Evolutionary conservation across 1,140 invertebrate genomes (phyloP), one percentile per base, ranked within the genome.

Genomic region (Drosophila seguyi): DNA sequence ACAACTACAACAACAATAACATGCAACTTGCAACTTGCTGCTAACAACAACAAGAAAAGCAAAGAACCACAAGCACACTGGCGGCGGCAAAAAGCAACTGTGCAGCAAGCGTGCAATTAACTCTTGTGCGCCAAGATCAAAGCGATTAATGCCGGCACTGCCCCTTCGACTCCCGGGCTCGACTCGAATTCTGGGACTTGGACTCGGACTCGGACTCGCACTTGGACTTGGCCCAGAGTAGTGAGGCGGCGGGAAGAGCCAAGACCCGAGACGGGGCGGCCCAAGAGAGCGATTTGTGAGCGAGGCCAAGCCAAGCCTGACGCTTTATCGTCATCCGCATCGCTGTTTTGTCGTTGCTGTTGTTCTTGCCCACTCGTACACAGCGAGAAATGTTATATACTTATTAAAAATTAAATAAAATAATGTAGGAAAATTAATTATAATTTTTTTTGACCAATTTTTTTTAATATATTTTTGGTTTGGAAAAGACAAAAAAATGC

Each of bases 21-120:
- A 20, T 53, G 58, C 48, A 39, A 55, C 52, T 55, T 55, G 52
- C 55, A 57, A 39, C 53, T 25, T 53, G 18, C 53, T 11, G n/a
- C n/a, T 25, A 6, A 3, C 18, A 71, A 1, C 27, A 59, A n/a
- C 48, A 68, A 68, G 47, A 67, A 71, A 55, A 78, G 38, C 57
- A 77, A 61, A 27, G 66, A 55, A 58, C 55, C 34, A 44, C 63
- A 63, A 36, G 20, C n/a, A n/a, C 31, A 38, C 34, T 25, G 34
- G 60, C 34, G 55, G 36, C 59, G 44, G 58, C 55, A 66, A 66
- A 53, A 57, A 68, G 71, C 75, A 63, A 88, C 80, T 88, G 76
- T 91, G 79, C 79, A 88, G 90, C 90, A 90, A 90, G 87, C 90
- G 80, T 91, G 90, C 90, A 92, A 92, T 92, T 92, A 91, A 92